phyloP scores from a whole-genome alignment of 1,140 invertebrate species.

The Meloidogyne exigua region DNA sequence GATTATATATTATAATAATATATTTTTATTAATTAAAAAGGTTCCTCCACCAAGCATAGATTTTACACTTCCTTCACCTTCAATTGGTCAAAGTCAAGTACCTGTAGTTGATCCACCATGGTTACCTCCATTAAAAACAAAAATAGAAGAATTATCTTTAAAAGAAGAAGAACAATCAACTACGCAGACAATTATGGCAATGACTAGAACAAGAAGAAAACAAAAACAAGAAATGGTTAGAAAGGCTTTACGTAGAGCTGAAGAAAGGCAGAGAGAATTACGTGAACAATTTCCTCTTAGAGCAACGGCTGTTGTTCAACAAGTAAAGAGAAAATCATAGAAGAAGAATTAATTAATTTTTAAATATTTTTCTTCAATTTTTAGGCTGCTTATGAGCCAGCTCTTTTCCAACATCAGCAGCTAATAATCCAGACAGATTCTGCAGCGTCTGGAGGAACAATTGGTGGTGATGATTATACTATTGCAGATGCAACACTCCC shows the following conservation, averaged over 20 bases:
- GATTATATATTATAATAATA: too few relatives aligned
- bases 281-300: slow-evolving; percentile 92
- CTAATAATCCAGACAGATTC: slow-evolving; percentile 17
- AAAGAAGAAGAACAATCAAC: slow-evolving; percentile 94
- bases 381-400: slow-evolving; percentile 76
- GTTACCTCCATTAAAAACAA: slow-evolving; percentile 94
- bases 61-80: slow-evolving; percentile 95
- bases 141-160: slow-evolving; percentile 97
- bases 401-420: slow-evolving; percentile 72
- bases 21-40: slow-evolving; percentile 7
- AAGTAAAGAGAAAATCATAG: slow-evolving; percentile 72
- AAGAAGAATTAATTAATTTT: background rate
- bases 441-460: background rate
- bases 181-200: slow-evolving; percentile 85
- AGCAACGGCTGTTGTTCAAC: slow-evolving; percentile 84
- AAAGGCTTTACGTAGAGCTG: slow-evolving; percentile 86
- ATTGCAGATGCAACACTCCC: slow-evolving; percentile 4
- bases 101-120: slow-evolving; percentile 92
- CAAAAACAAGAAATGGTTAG: slow-evolving; percentile 97
- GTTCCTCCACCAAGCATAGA: slow-evolving; percentile 93
- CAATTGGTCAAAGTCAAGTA: slow-evolving; percentile 88
- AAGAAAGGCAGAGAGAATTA: slow-evolving; percentile 88
- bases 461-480: slow-evolving; percentile 65
- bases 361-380: background rate
- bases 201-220: slow-evolving; percentile 95